Conservation (phyloP, 2,888 invertebrate genomes). For the Geotrupes spiniger region DNA sequence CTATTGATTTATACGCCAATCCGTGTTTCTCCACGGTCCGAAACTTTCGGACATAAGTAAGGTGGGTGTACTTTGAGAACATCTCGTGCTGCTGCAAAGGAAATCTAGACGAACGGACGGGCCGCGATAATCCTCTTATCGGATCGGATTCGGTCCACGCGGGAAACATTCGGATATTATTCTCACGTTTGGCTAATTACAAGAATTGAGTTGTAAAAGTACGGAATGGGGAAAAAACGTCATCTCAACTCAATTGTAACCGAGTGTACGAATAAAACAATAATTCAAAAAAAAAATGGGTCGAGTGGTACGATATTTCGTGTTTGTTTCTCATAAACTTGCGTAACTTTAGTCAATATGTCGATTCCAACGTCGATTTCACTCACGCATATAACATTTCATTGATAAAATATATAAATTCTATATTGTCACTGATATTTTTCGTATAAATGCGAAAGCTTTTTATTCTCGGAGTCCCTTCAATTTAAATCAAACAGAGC, state of each 20-base stretch:
- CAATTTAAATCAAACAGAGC: not conserved
- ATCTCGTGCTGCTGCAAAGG: constrained; percentile 23
- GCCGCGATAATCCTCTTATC: constrained; percentile 3
- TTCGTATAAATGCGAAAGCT: not conserved
- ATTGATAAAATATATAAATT: constrained; percentile 7
- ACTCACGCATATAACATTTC: constrained; percentile 19
- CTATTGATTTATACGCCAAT: constrained; percentile 46
- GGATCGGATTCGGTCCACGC: not conserved
- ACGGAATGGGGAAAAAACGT: too few relatives aligned
- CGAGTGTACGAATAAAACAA: too few relatives aligned
- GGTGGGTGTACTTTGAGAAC: constrained; percentile 25
- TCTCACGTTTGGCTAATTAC: too few relatives aligned
- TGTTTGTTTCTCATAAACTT: too few relatives aligned
- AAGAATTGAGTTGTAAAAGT: too few relatives aligned
- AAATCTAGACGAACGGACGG: constrained; percentile 3
- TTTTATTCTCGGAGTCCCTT: not conserved
- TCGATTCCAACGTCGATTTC: constrained; percentile 20
- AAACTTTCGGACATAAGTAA: constrained; percentile 26
- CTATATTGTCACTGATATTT: constrained; percentile 11
- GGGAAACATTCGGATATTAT: not conserved
- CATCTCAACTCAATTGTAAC: too few relatives aligned
- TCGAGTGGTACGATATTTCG: too few relatives aligned
- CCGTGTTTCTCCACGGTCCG: constrained; percentile 28
- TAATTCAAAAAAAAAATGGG: too few relatives aligned
- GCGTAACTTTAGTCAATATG: constrained; percentile 12